Conservation (phyloP, 1,140 invertebrate species). For the Caenorhabditis elegans region DNA sequence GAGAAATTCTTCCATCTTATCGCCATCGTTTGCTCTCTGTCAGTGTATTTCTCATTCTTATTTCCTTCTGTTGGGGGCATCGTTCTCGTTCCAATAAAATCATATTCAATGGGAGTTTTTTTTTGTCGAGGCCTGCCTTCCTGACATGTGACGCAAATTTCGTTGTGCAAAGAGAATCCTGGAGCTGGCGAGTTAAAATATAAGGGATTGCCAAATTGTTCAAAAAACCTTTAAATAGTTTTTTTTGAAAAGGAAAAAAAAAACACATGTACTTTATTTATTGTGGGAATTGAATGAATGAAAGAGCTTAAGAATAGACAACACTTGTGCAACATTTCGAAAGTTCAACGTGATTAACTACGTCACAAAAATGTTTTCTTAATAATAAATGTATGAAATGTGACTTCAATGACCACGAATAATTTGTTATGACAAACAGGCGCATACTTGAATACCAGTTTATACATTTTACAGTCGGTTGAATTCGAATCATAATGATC, state of each 20-base stretch:
- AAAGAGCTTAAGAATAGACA: not conserved
- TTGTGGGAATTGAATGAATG: not conserved
- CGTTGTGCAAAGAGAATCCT: not conserved
- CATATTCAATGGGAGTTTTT: slow-evolving; percentile 25
- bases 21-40: not conserved
- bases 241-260: not conserved
- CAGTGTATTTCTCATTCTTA: not conserved
- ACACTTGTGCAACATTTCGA: not conserved
- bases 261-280: not conserved
- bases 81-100: slow-evolving; percentile 20
- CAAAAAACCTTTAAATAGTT: not conserved
- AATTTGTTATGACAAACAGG: not conserved
- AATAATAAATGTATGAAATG: not conserved
- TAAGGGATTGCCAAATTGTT: too few species aligned
- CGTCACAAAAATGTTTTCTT: not conserved
- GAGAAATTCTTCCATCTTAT: slow-evolving; percentile 26
- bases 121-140: not conserved
- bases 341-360: slow-evolving; percentile 17
- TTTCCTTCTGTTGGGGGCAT: not conserved
- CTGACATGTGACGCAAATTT: slow-evolving; percentile 17
- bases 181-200: not conserved
- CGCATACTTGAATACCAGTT: too few species aligned
- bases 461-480: too few species aligned
- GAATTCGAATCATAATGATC: not conserved
- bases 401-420: not conserved